Evolutionary conservation across 2,113 vertebrate genomes (phyloP), one percentile per base, ranked within the genome.

Genomic region (Engraulis encrasicolus): DNA sequence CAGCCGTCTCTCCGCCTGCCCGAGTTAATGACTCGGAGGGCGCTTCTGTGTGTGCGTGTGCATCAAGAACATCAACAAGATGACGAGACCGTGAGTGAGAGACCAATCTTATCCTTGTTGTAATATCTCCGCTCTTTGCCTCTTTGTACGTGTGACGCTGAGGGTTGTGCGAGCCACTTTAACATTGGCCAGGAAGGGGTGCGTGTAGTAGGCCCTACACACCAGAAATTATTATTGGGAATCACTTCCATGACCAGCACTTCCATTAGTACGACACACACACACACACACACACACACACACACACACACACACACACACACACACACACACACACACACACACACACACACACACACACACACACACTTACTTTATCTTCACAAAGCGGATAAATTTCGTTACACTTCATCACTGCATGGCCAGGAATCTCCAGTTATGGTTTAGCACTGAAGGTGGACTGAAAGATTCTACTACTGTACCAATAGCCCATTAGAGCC

Each of bases 21-120:
- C 77, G 87, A 87, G 87, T 88, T 85, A 89, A 89, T 89, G 83
- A 91, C 86, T 85, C n/a, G n/a, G n/a, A n/a, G 58, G 58, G 58
- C 14, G 7, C 23, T 45, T n/a, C n/a, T 79, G 86, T 86, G 88
- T 61, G 54, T 23, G 54, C 31, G 78, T 87, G 81, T 45, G 40
- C 40, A 45, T 45, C 40, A 86, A 83, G 74, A 88, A 84, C 82
- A 85, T 86, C 82, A 87, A 78, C n/a, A 50, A 82, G 85, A 84
- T 54, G 81, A 37, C n/a, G 71, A 81, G 83, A 78, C n/a, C 48
- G 80, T 77, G 81, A 78, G 79, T 80, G 34, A 78, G 61, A 82
- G 45, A 17, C 38, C 82, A 66, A 71, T 61, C 77, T 80, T 85
- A 23, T 82, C 86, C 58, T 27, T 66, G 58, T n/a, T 14, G 58